These are phyloP conservation scores for Mus spretus DNA, from an alignment of 2,797 vertebrate genomes.

Conservation along the genomic window DNA sequence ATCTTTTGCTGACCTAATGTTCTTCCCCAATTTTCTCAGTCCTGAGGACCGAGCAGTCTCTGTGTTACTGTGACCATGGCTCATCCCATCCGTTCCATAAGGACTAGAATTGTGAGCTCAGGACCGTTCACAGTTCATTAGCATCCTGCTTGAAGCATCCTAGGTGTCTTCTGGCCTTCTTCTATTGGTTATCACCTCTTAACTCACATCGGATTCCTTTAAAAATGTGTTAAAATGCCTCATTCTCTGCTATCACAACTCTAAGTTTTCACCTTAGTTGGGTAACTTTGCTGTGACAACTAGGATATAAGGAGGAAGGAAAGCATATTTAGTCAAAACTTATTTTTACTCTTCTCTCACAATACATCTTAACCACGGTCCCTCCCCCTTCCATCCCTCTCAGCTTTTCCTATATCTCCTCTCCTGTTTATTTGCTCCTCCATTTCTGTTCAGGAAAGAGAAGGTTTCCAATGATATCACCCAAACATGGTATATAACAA, in stretches of 20 bases:
- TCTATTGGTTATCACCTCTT: neutral
- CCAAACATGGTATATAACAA: too few species aligned
- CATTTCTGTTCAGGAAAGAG: neutral
- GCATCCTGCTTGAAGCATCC: neutral
- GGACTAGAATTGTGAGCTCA: neutral
- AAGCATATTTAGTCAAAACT: neutral
- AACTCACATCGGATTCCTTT: neutral
- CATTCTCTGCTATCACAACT: neutral
- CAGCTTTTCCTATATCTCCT: rapidly evolving
- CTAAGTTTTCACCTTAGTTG: neutral
- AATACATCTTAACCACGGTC: neutral
- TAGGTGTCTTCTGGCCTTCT: neutral
- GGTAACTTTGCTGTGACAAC: neutral
- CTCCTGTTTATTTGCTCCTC: neutral
- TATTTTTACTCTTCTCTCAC: neutral
- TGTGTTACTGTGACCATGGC: neutral
- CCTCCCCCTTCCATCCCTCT: rapidly evolving
- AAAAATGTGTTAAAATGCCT: constrained; percentile 20
- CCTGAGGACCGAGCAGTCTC: neutral
- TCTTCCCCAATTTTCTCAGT: neutral
- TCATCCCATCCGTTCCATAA: neutral
- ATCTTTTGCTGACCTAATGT: neutral
- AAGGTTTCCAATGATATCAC: too few species aligned
- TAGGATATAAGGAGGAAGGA: neutral
- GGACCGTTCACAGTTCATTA: neutral